A percentile compares a stretch with the other conserved stretches of the same genome.
Conservation (phyloP, 2,888 invertebrate species). For the Drosophila recens region DNA sequence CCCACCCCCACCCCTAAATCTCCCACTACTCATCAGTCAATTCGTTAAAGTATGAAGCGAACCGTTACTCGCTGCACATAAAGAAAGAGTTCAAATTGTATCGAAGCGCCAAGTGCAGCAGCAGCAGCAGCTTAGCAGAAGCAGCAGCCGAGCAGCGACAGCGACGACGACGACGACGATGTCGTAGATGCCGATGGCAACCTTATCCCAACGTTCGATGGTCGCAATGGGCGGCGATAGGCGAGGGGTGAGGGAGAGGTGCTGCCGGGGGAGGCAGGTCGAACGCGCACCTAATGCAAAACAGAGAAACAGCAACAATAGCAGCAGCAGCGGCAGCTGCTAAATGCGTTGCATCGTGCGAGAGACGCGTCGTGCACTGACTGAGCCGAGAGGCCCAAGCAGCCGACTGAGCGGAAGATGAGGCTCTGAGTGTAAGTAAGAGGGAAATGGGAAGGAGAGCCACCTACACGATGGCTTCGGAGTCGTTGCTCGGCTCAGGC, state of each 20-base stretch:
- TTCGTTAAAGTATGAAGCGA: slow-evolving; percentile 35
- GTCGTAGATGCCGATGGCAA: slow-evolving; percentile 44
- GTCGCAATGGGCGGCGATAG: slow-evolving; percentile 13
- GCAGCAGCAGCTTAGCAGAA: slow-evolving; percentile 15
- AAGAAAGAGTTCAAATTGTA: slow-evolving; percentile 79
- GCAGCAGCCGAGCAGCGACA: slow-evolving; percentile 36
- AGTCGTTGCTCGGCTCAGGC: slow-evolving; percentile 49
- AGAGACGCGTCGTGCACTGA: slow-evolving; percentile 48
- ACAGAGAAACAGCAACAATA: slow-evolving; percentile 46
- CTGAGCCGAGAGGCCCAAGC: slow-evolving; percentile 38
- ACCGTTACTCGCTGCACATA: slow-evolving; percentile 50
- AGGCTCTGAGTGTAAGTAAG: slow-evolving; percentile 17
- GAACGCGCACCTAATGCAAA: slow-evolving; percentile 59
- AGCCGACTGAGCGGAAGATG: slow-evolving; percentile 18
- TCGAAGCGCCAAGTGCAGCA: slow-evolving; percentile 67
- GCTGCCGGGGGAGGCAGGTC: not conserved
- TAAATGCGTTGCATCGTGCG: slow-evolving; percentile 53
- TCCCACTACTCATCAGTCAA: slow-evolving; percentile 6
- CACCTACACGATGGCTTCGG: slow-evolving; percentile 62
- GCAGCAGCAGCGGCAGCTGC: slow-evolving; percentile 28
- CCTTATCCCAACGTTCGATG: slow-evolving; percentile 62
- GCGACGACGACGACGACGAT: slow-evolving; percentile 11
- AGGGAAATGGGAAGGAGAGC: slow-evolving; percentile 15
- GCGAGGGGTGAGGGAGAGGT: not conserved
- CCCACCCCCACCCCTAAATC: not conserved